Base-by-base conservation (phyloP, 2,888 invertebrate genomes). In the Sinelater perroti region DNA sequence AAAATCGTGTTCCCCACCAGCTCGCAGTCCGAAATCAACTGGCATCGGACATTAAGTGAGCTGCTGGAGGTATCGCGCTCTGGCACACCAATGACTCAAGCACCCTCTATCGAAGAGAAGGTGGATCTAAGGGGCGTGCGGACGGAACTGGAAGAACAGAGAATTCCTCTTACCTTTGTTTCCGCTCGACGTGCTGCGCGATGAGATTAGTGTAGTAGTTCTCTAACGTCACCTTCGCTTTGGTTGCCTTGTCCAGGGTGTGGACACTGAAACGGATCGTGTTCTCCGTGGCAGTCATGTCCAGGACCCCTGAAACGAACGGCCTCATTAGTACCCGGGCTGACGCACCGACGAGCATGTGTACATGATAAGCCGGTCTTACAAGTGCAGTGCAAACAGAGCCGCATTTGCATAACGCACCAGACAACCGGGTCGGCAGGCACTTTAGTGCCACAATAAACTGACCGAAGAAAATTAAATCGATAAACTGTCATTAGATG, bases 121-220 rank as follows among this genome's bases (percentile, higher is more conserved):
- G 44, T 44, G 44, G 44, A 52, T 52, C 17, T 52, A 44, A 42
- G 52, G 44, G 33, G 38, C 31, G 52, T 52, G 52, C 52, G 24
- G 18, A 8, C 33, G 8, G n/a, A 33, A 44, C 31, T 40, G 30
- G 35, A 44, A 8, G 31, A 44, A 11, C 24, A 31, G 18, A 42
- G 17, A 42, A 31, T 16, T 42, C 21, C 35, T 20, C 38, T 18
- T 78, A 91, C 90, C 91, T 91, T 80, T 95, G 95, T 80, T 97
- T 96, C 72, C 98, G 86, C 83, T 99, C 98, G 73, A 95, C 91
- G 81, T 97, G 95, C 80, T 98, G 98, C 70, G 94, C 89, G 77
- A 98, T 92, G 76, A 98, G 88, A 82, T 99, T 99, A 80, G 94
- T 95, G 81, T 99, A 99, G 83, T 97, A 99, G 82, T 97, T 98